These are phyloP conservation scores for Agrilus biguttatus DNA, from an alignment of 2,888 invertebrate species.

Conservation along the genomic window DNA sequence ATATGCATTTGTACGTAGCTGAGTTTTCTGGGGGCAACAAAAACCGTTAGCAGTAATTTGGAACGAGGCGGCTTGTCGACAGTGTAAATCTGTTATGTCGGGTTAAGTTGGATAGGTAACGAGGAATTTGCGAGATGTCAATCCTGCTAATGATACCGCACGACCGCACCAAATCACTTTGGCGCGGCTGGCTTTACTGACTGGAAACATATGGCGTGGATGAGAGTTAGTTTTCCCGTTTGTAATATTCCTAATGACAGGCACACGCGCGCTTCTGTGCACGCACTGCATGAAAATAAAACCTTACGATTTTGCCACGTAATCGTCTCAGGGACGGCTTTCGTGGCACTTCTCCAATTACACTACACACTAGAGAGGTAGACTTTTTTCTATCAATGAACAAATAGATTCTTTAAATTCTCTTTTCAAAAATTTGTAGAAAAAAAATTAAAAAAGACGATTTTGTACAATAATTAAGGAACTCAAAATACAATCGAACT, in stretches of 20 bases:
- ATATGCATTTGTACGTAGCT: no score
- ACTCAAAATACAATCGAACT: no score
- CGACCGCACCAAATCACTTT: constrained; percentile 33
- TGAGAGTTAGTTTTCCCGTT: constrained; percentile 34
- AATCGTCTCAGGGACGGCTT: constrained; percentile 4
- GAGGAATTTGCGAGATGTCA: constrained; percentile 31
- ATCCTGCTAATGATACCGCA: constrained; percentile 36
- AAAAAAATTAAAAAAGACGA: no score
- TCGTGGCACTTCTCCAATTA: no score
- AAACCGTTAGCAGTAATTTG: no score
- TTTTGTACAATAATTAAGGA: no score
- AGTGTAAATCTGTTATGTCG: constrained; percentile 8
- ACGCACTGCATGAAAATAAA: constrained; percentile 32
- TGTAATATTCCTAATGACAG: constrained; percentile 37
- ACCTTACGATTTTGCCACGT: constrained; percentile 19
- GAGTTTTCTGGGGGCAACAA: no score
- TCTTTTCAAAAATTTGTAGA: no score
- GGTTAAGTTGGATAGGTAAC: constrained; percentile 19
- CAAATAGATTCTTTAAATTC: no score
- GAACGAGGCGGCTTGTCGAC: neutral
- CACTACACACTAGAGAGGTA: no score
- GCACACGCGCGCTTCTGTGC: constrained; percentile 26
- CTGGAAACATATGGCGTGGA: constrained; percentile 31
- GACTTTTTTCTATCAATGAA: no score
- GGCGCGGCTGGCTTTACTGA: constrained; percentile 18